Evolutionary conservation across 2,888 invertebrate genomes (phyloP), one percentile per base, ranked within the genome.

Genomic region (Agrenia bidenticulata): DNA sequence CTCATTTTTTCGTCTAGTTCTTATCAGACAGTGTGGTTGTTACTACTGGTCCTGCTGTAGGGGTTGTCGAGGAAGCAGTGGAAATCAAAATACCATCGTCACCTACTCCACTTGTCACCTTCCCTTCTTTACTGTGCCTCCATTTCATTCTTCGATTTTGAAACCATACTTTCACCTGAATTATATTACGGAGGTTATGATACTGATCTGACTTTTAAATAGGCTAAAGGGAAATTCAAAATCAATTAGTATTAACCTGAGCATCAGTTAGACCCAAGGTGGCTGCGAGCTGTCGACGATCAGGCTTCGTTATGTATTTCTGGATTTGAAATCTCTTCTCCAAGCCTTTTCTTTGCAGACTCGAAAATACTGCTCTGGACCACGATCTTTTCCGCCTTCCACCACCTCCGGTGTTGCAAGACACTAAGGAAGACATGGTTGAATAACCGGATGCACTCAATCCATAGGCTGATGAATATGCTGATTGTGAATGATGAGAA

Each of bases 251-350:
- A 19, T 13, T n/a, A 50, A 92, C 92, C 86, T 94, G 94, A 4
- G 94, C 94, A 82, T 95, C 95, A 0, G 94, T 94, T 9, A 95
- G 86, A 61, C 94, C 94, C 32, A 96, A 81, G 13, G 93, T 90
- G 2, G 93, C 93, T 0, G 95, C 95, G 67, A 96, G 81, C 80
- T 94, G 94, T 75, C 94, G 83, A 78, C 95, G 83, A 78, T 96
- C 95, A 0, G 94, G 95, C 79, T 95, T 96, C 0, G 94, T 95
- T 69, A 96, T 95, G 79, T 96, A 96, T 80, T 95, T 95, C 80
- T 95, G 95, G 73, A 94, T 86, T 78, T 93, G 91, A 80, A 96
- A 96, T 76, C 94, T 83, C 74, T 92, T 86, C 81, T 96, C 95
- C 62, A 96, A 82, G 0, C 95, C 95, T 79, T 95, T 95, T n/a